Evolutionary conservation across 2,113 vertebrate species (phyloP), one percentile per base, ranked within the genome.

Genomic region (Atrichornis clamosus): DNA sequence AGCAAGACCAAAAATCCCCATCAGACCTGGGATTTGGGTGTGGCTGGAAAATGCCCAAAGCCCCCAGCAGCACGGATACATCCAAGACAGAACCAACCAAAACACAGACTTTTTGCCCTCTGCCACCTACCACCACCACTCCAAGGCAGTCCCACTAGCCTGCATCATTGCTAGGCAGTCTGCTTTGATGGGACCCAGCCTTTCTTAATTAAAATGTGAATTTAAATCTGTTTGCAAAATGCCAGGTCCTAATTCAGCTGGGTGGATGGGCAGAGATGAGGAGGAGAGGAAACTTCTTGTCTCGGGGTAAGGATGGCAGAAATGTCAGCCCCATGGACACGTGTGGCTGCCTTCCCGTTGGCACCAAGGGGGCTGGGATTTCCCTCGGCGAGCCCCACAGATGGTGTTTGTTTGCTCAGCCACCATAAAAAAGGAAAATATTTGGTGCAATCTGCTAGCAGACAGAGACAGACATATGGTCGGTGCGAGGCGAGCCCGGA

Each of bases 381-480:
- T 95, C 95, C 94, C 95, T 84, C 0, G 1, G 37, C 0, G 5
- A 90, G 86, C 72, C 90, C 90, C 5, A 5, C 95, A 96, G 96
- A 97, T 96, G 96, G 96, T 96, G 95, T 97, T 97, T 96, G 96
- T 97, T 96, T 96, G 88, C 94, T 97, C 94, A 95, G 60, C 28
- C 92, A 52, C 33, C 13, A 83, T 88, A 50, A 77, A 76, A 90
- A 95, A 67, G 83, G 89, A 70, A 96, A 97, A 96, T 97, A 97
- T 95, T 97, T 97, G 94, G 88, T 95, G 68, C 96, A 96, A 74
- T 93, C 92, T 97, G 95, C 90, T 93, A 76, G 86, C 92, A 95
- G 95, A 60, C 88, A 89, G 79, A 93, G 79, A 85, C 95, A 95
- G 95, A 86, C 96, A 96, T 96, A 96, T 95, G 96, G 95, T 90